Conservation (phyloP, 2,113 vertebrate species). For the Myiopsitta monachus region DNA sequence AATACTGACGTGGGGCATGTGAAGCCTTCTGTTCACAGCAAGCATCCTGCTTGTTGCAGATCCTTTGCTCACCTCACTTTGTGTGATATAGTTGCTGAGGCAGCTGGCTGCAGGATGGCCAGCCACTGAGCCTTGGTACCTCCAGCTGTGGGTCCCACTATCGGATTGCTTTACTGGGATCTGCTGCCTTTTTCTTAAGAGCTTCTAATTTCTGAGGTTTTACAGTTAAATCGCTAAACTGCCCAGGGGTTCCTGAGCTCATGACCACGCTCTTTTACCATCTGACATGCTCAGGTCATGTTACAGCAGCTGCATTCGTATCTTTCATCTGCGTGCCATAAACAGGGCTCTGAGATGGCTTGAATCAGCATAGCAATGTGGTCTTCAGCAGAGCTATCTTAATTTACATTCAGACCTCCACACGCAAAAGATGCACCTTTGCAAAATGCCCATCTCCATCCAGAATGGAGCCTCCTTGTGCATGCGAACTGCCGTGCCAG, state of each 20-base stretch:
- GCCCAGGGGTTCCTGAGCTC: not conserved
- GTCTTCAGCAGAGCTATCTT: not conserved
- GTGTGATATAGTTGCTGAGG: not conserved
- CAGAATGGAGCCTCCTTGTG: not conserved
- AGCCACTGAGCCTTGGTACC: not conserved
- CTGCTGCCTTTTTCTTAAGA: not conserved
- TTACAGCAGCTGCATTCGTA: not conserved
- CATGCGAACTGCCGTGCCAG: not conserved
- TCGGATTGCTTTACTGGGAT: not conserved
- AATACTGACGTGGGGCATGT: not conserved
- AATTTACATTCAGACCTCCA: not conserved
- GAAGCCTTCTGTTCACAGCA: not conserved
- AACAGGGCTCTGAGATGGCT: not conserved
- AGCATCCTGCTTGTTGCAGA: not conserved
- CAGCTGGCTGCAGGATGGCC: not conserved
- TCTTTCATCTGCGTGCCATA: not conserved
- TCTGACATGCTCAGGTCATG: not conserved
- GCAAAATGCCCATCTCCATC: not conserved
- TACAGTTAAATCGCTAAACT: not conserved
- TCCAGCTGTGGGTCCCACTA: not conserved
- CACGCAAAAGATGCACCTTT: not conserved
- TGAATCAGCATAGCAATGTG: not conserved
- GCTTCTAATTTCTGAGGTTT: not conserved
- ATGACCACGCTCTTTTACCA: not conserved
- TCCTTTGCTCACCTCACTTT: not conserved